These are phyloP conservation scores for Trichopoda pennipes DNA, from an alignment of 2,888 invertebrate genomes.

Conservation along the genomic window DNA sequence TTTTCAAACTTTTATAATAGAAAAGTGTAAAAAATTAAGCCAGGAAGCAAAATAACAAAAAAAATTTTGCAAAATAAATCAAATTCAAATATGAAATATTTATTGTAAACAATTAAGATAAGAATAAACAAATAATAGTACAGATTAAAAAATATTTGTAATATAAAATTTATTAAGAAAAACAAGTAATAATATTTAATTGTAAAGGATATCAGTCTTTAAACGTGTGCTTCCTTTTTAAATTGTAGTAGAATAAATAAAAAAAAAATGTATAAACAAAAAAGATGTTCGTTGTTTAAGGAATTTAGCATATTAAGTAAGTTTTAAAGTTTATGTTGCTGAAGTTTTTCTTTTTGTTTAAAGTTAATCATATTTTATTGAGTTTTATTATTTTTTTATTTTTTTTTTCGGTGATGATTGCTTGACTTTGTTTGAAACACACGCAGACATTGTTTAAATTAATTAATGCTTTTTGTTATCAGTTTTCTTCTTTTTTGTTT, in stretches of 20 bases:
- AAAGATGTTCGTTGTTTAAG: constrained; percentile 44
- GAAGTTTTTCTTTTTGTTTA: neutral
- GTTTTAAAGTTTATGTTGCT: constrained; percentile 8
- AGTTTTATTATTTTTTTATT: constrained; percentile 4
- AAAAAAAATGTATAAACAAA: neutral
- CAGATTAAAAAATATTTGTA: neutral
- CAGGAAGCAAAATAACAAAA: constrained; percentile 1
- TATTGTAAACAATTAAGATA: constrained; percentile 7
- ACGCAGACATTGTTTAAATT: constrained; percentile 71
- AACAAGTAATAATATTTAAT: constrained; percentile 1
- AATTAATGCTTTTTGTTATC: constrained; percentile 33
- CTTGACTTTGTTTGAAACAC: constrained; percentile 73
- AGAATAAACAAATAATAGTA: neutral
- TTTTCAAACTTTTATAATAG: constrained; percentile 35
- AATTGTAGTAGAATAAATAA: too few relatives aligned
- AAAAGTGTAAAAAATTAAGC: constrained; percentile 41
- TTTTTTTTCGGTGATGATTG: constrained; percentile 69
- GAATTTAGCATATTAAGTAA: constrained; percentile 21
- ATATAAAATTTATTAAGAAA: neutral
- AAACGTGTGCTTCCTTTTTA: constrained; percentile 70
- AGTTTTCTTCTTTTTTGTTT: constrained; percentile 25
- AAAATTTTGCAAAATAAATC: constrained; percentile 31
- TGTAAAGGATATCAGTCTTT: constrained; percentile 69
- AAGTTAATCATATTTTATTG: constrained; percentile 11
- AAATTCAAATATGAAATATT: constrained; percentile 48